Base-by-base conservation (phyloP, 2,888 invertebrate genomes). In the Venustoraphidia nigricollis region DNA sequence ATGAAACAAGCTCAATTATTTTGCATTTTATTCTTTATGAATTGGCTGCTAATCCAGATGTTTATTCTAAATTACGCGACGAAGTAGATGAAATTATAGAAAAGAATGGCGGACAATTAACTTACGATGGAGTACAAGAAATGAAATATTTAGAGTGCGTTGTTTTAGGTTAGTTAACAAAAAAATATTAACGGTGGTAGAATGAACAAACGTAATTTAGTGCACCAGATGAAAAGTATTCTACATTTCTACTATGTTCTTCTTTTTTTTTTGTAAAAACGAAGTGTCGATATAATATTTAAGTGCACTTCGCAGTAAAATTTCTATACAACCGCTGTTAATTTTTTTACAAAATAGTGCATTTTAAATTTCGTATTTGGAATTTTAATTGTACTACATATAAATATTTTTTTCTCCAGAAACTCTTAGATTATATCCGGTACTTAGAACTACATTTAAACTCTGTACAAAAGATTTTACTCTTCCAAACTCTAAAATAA, bases 111-210 rank as follows among this genome's bases (percentile, higher is more conserved):
- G 63, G 61, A 1, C 48, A 51, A 6, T 36, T 69, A 1, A 62
- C 60, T 8, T 67, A 62, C 47, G 66, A 69, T 1, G 53, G 59
- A 0, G 39, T 69, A 2, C 57, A 58, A 37, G 62, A 66, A 10
- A 63, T 70, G 66, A 59, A 57, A 1, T 69, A 68, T 46, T 53
- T 70, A 54, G 67, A 69, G 34, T 61, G 60, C 52, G 66, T 66
- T 1, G 53, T 67, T 0, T 34, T 45, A 27, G 56, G 27, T 27
- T 27, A 6, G 27, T 27, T 27, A 27, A 6, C 6, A 27, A 27
- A 27, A 17, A 27, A 27, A 27, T 27, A 27, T 27, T 27, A 27
- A 27, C 27, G 1, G 27, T 27, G 6, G 3, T 27, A 27, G 6
- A 27, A 5, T 27, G 27, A 6, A 27, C 27, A 27, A 27, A 6